A percentile compares a stretch with the other conserved stretches of the same genome.
phyloP scores from a whole-genome alignment of 2,888 invertebrate species.

The Caenorhabditis sp. region DNA sequence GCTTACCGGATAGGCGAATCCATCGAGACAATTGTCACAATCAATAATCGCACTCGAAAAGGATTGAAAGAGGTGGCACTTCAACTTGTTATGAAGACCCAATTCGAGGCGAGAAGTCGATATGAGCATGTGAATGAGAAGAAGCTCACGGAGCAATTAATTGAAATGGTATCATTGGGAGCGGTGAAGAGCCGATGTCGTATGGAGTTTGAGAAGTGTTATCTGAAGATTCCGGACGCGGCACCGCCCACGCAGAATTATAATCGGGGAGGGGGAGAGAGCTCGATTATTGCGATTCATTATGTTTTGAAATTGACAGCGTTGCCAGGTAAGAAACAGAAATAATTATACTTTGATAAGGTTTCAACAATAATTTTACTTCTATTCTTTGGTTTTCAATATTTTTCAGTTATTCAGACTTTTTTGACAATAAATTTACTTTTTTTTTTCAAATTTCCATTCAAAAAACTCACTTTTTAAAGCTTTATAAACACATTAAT shows the following conservation, averaged over 20 bases:
- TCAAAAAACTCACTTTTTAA: constrained; percentile 2
- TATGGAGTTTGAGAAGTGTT: constrained; percentile 55
- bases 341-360: too few relatives aligned
- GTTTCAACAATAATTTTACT: too few relatives aligned
- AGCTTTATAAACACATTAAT: too few relatives aligned
- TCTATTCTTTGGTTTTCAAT: too few relatives aligned
- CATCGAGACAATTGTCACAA: constrained; percentile 53
- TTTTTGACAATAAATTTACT: too few relatives aligned
- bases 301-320: constrained; percentile 67
- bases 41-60: constrained; percentile 65
- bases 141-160: constrained; percentile 63
- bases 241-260: constrained; percentile 62
- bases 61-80: constrained; percentile 63
- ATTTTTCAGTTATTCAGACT: too few relatives aligned
- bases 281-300: constrained; percentile 62
- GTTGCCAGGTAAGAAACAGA: constrained; percentile 56
- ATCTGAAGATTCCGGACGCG: constrained; percentile 59
- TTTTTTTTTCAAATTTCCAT: background rate
- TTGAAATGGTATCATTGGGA: constrained; percentile 62
- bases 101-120: constrained; percentile 60
- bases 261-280: constrained; percentile 45
- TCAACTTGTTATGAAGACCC: constrained; percentile 62
- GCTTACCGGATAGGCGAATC: constrained; percentile 66
- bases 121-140: constrained; percentile 70
- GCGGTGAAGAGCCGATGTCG: constrained; percentile 57